Evolutionary conservation across 2,888 invertebrate species (phyloP).

Genomic region (Erebia palarica): DNA sequence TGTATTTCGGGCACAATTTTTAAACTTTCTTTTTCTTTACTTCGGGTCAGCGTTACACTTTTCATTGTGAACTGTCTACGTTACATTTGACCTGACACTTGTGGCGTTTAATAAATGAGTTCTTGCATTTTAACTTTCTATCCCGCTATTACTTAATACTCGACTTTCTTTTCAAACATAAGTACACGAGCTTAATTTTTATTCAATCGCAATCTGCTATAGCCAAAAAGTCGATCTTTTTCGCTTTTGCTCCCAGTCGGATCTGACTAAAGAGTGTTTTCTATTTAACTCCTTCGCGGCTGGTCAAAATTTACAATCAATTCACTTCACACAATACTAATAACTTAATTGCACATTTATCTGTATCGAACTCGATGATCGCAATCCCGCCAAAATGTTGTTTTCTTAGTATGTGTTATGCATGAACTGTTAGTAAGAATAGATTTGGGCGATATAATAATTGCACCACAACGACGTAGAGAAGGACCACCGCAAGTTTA

Average conservation of each 20-base stretch:
- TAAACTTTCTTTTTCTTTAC: constrained; percentile 51
- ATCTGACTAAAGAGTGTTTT: constrained; percentile 42
- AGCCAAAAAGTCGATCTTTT: constrained; percentile 53
- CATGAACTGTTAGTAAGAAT: constrained; percentile 60
- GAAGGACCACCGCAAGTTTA: constrained; percentile 31
- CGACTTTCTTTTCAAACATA: constrained; percentile 57
- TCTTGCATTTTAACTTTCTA: constrained; percentile 59
- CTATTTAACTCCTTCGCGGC: constrained; percentile 32
- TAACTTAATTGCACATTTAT: constrained; percentile 38
- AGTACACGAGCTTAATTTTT: constrained; percentile 68
- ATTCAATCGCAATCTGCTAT: constrained; percentile 67
- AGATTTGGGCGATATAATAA: constrained; percentile 37
- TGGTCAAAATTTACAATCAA: constrained; percentile 30
- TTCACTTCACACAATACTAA: constrained; percentile 23
- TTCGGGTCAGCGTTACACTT: constrained; percentile 59
- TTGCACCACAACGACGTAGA: constrained; percentile 33
- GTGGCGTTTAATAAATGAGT: constrained; percentile 71
- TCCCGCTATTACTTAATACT: constrained; percentile 59
- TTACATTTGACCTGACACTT: constrained; percentile 65
- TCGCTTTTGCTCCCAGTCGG: constrained; percentile 63
- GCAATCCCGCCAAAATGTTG: constrained; percentile 75
- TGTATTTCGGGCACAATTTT: constrained; percentile 67
- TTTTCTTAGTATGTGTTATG: constrained; percentile 64
- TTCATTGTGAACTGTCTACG: constrained; percentile 57
- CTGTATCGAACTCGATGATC: constrained; percentile 69